A percentile compares a stretch with the other conserved stretches of the same genome.
Conservation (phyloP, 2,113 vertebrate species). For the Fulmarus glacialis region DNA sequence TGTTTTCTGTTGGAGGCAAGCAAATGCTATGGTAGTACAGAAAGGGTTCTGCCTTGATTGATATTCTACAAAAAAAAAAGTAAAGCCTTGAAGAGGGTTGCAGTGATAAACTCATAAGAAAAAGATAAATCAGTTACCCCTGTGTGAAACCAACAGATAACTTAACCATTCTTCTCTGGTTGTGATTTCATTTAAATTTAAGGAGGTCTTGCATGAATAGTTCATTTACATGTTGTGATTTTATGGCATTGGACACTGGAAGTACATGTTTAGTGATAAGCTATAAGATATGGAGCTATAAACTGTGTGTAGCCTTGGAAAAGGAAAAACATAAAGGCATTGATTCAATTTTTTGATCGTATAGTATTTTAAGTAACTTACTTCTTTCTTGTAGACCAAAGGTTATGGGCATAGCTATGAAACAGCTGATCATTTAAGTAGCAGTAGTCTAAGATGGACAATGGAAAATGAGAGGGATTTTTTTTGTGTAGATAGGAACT, state of each 20-base stretch:
- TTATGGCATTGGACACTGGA: background rate
- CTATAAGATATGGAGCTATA: background rate
- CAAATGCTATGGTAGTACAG: background rate
- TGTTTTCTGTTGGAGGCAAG: background rate
- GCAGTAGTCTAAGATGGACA: no score
- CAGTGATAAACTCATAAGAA: background rate
- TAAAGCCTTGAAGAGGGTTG: background rate
- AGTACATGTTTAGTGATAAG: background rate
- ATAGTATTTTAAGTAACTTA: no score
- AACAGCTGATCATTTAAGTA: no score
- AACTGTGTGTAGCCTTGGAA: background rate
- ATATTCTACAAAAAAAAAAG: background rate
- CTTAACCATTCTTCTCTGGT: background rate
- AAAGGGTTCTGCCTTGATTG: background rate
- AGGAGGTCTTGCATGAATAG: background rate
- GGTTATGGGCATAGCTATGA: no score
- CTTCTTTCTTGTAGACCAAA: no score
- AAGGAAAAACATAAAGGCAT: background rate
- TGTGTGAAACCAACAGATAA: background rate
- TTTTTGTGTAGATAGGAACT: background rate
- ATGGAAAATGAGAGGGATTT: no score
- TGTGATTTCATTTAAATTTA: background rate
- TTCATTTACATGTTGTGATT: background rate
- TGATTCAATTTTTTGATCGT: background rate
- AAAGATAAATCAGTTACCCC: background rate